Evolutionary conservation across 2,797 vertebrate species (phyloP), one percentile per base, ranked within the genome.

Genomic region (Sebastes cheni): DNA sequence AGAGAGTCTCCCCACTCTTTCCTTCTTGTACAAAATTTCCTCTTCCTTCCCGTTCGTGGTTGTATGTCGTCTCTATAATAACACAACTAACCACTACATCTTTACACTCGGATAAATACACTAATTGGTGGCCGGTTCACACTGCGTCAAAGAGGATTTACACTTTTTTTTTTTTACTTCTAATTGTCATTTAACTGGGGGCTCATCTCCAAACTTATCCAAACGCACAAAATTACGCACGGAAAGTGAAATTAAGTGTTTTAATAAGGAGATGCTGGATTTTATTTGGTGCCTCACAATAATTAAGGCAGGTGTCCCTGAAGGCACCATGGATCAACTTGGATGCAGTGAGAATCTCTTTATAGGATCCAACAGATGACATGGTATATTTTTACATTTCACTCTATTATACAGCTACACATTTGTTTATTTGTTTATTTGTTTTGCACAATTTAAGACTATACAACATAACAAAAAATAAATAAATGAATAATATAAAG

Each of bases 11-110:
- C 95, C 96, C 96, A 96, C 96, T 97, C 96, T 97, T 97, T 97
- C 97, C 96, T 97, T 96, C 95, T 97, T 92, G 95, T 96, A 96
- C 96, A 95, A 97, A 96, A 96, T 96, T 96, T 97, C 96, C 96
- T 97, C 96, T 97, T 97, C 97, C 97, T 97, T 97, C 97, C 97
- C 96, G 96, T 97, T 97, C 94, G 96, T 96, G 97, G 97, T 96
- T 94, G 96, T 96, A 97, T 96, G 96, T 96, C 95, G 96, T 93
- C 93, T 95, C 94, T 96, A 96, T 95, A 97, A 97, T 96, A 97
- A 96, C 96, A 96, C 95, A 95, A 96, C 93, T 96, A 97, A 96
- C 96, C 96, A 87, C 96, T 91, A 91, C 94, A 91, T 94, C 93
- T 95, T 93, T 95, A 95, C 93, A 93, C 89, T 91, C 94, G 77